phyloP scores from a whole-genome alignment of 2,797 vertebrate species.

The Oryzias sinensis region DNA sequence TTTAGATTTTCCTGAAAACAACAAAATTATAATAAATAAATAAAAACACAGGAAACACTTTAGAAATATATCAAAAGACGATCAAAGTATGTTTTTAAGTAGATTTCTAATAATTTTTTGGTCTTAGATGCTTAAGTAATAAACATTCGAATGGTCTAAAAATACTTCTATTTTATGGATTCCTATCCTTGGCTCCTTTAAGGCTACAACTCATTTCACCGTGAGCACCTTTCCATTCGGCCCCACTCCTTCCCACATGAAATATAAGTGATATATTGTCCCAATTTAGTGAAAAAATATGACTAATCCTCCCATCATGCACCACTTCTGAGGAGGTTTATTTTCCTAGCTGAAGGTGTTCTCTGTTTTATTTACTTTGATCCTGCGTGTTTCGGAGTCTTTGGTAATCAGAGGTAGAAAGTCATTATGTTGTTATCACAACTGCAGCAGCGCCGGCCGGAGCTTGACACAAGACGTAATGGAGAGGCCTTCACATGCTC shows the following conservation, averaged over 20 bases:
- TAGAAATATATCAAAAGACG: too few relatives aligned
- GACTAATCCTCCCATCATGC: constrained; percentile 79
- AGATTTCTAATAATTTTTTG: constrained; percentile 1
- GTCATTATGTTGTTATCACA: constrained; percentile 78
- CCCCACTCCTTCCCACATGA: constrained; percentile 43
- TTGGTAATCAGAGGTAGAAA: constrained; percentile 79
- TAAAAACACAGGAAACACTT: too few relatives aligned
- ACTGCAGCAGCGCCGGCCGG: constrained; percentile 60
- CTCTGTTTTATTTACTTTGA: constrained; percentile 79
- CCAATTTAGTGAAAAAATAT: constrained; percentile 83
- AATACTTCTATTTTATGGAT: constrained; percentile 42
- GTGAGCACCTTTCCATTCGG: constrained; percentile 50
- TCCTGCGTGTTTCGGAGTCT: constrained; percentile 67
- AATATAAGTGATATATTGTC: constrained; percentile 81
- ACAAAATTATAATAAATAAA: too few relatives aligned
- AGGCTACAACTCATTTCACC: constrained; percentile 44
- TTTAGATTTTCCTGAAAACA: too few relatives aligned
- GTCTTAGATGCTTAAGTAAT: constrained; percentile 24
- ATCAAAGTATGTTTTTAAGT: too few relatives aligned
- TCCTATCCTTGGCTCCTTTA: constrained; percentile 49
- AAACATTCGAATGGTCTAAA: constrained; percentile 33
- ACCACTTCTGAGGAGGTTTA: constrained; percentile 76
- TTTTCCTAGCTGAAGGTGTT: constrained; percentile 81
- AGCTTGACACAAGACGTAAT: constrained; percentile 70
- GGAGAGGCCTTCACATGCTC: constrained; percentile 71